Evolutionary conservation across 1,140 invertebrate species (phyloP), one percentile per base, ranked within the genome.

Genomic region (Plodia interpunctella): DNA sequence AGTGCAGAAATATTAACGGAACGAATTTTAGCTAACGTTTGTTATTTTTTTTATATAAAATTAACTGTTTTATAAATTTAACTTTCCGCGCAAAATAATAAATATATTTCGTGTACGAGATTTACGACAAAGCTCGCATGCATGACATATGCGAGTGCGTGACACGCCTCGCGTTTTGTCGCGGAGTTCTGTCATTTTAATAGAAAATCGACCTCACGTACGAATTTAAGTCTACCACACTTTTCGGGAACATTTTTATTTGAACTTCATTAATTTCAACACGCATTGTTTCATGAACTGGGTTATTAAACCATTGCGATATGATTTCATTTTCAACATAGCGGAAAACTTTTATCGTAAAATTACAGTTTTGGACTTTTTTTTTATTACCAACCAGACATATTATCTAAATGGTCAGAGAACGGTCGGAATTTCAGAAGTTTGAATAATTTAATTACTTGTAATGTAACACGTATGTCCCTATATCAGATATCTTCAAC

Each of bases 151-250:
- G 13, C 51, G 20, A n/a, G 21, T 53, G 51, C 51, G 51, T 53
- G 51, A 53, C 21, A n/a, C 51, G 51, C 11, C 19, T 25, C 51
- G 21, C 51, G 21, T 53, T 53, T n/a, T n/a, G n/a, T n/a, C n/a
- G 51, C n/a, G 51, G 51, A 21, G 13, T n/a, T 13, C n/a, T 20
- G 51, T 25, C 19, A 53, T 53, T 51, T 51, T 25, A 53, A 53
- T 53, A 53, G 19, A 53, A 53, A 25, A 21, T 11, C 19, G 21
- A 53, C 51, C 51, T 21, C 51, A 25, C 51, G 51, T 53, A n/a
- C 38, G 38, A 44, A 44, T 44, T 44, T 17, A 35, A 35, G 4
- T 35, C 32, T 35, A 44, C 38, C 38, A 13, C 38, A 44, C 38
- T 44, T 44, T 44, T 44, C 38, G 38, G 13, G n/a, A 1, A 44